Conservation (phyloP, 2,888 invertebrate species). For the Mechanitis mazaeus region DNA sequence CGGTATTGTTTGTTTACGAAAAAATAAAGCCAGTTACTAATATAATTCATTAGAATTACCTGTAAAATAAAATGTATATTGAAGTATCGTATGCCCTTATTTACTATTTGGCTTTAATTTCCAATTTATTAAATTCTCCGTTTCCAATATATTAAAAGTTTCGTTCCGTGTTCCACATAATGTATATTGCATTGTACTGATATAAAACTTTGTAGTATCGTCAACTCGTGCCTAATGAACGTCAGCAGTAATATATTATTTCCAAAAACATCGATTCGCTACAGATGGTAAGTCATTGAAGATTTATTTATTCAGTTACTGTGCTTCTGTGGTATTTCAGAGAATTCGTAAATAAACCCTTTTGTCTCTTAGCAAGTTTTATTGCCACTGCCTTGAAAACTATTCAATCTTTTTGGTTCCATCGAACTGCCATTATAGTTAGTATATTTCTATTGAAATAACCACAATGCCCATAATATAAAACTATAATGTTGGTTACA, state of each 20-base stretch:
- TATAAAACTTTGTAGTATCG: constrained; percentile 19
- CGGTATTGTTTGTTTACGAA: too few species aligned
- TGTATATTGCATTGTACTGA: constrained; percentile 16
- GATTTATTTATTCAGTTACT: constrained; percentile 25
- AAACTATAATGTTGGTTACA: constrained; percentile 10
- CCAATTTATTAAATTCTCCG: constrained; percentile 10
- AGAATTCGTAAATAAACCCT: constrained; percentile 39
- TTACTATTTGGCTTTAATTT: not conserved
- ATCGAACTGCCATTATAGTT: not conserved
- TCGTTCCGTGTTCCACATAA: constrained; percentile 14
- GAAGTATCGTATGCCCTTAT: not conserved
- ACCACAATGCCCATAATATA: constrained; percentile 12
- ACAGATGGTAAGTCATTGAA: constrained; percentile 24
- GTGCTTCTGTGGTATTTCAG: constrained; percentile 30
- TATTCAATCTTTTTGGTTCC: constrained; percentile 2
- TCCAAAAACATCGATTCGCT: constrained; percentile 25
- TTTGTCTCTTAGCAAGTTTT: constrained; percentile 53
- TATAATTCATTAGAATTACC: too few species aligned
- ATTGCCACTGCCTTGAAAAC: constrained; percentile 61
- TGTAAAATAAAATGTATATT: too few species aligned
- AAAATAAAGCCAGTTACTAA: too few species aligned
- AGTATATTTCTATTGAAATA: not conserved
- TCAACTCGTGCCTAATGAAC: constrained; percentile 24
- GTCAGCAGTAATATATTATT: constrained; percentile 23
- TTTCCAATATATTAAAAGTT: constrained; percentile 10